Conservation (phyloP, 1,140 invertebrate species). For the Zaprionus inermis region DNA sequence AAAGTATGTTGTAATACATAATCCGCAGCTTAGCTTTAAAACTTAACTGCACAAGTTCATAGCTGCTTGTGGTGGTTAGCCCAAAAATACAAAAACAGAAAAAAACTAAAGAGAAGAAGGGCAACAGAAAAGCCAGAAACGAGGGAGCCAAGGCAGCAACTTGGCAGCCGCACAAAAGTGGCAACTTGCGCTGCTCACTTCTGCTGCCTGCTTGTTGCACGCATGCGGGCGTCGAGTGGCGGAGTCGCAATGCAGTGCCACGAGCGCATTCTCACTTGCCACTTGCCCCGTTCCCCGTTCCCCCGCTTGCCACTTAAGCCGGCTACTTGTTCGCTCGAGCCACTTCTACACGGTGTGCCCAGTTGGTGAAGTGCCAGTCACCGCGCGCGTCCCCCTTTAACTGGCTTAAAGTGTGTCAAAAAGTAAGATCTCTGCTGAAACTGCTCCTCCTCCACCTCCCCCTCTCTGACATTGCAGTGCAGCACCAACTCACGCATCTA, state of each 20-base stretch:
- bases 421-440: background rate
- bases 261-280: conserved; percentile 22
- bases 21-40: conserved; percentile 77
- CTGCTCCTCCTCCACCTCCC: background rate
- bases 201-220: conserved; percentile 44
- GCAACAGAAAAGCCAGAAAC: conserved; percentile 1
- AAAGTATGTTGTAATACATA: conserved; percentile 73
- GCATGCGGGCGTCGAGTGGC: conserved; percentile 43
- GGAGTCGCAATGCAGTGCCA: background rate
- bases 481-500: conserved; percentile 53
- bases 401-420: conserved; percentile 7
- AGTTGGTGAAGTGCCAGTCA: conserved; percentile 54
- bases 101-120: too few species aligned
- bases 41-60: conserved; percentile 78
- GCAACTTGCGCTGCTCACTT: conserved; percentile 36
- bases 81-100: conserved; percentile 1
- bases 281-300: conserved; percentile 40
- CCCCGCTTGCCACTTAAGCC: conserved; percentile 58
- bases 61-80: conserved; percentile 64
- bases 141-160: conserved; percentile 3
- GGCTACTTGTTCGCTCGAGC: conserved; percentile 49
- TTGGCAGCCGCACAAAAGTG: conserved; percentile 42
- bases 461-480: conserved; percentile 59
- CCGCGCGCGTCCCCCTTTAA: background rate
- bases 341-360: conserved; percentile 39